These are phyloP conservation scores for Tryphoninae sp. DNA, from an alignment of 2,888 invertebrate species.

Conservation along the genomic window DNA sequence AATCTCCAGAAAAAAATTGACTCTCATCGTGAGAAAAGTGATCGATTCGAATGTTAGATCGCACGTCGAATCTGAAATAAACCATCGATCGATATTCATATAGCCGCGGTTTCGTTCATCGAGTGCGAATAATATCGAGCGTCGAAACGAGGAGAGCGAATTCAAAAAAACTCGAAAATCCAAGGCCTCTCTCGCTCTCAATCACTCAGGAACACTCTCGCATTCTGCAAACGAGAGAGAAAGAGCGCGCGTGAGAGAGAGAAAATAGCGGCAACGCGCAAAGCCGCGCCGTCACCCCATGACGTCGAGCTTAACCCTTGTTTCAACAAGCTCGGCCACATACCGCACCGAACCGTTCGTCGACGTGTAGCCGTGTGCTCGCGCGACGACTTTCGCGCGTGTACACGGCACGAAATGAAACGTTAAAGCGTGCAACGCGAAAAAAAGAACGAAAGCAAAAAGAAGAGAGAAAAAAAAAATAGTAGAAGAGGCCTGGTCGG, in stretches of 20 bases:
- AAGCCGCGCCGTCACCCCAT: slow-evolving; percentile 4
- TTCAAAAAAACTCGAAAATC: neutral
- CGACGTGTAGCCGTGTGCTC: neutral
- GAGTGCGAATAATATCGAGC: too few relatives aligned
- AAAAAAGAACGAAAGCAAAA: neutral
- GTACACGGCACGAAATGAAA: slow-evolving; percentile 27
- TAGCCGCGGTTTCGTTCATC: too few relatives aligned
- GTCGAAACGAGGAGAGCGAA: neutral
- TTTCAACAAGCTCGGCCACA: slow-evolving; percentile 12
- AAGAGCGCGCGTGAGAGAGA: neutral
- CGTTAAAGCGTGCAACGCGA: slow-evolving; percentile 21
- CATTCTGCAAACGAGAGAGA: neutral
- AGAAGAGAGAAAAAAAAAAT: neutral
- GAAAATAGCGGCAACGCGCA: slow-evolving; percentile 4
- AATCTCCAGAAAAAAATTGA: too few relatives aligned
- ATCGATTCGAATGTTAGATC: too few relatives aligned
- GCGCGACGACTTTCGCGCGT: neutral
- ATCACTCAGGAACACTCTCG: slow-evolving; percentile 38
- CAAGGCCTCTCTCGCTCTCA: slow-evolving; percentile 4
- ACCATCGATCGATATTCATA: too few relatives aligned
- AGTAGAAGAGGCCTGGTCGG: neutral
- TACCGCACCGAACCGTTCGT: slow-evolving; percentile 12
- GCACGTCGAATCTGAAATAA: too few relatives aligned
- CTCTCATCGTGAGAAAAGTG: too few relatives aligned
- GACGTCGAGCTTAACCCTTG: slow-evolving; percentile 20